Base-by-base conservation (phyloP, 2,888 invertebrate species). In the Encarsia formosa region DNA sequence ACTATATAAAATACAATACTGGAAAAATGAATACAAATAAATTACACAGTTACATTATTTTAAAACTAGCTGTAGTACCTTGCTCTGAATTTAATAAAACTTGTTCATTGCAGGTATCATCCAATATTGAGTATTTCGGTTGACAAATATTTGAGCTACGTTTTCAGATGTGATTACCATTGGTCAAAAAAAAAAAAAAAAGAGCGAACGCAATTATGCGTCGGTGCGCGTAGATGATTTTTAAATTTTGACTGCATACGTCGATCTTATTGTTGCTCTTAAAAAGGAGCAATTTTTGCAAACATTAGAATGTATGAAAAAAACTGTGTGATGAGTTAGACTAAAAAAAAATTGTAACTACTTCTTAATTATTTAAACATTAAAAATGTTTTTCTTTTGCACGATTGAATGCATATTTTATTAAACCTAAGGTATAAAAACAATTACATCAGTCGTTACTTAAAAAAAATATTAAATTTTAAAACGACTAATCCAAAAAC, bases 361-460 rank as follows among this genome's bases (percentile, higher is more conserved):
- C 48, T 56, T 31, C 42, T 56, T 52, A 49, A 52, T 52, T 56
- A 39, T 52, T 56, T 56, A 49, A 56, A 49, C 49, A 53, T 44
- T 50, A 56, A 35, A 50, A 53, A 50, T n/a, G 52, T 44, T 46
- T 35, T 50, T 53, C 53, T 44, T 56, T 56, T 47, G 26, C 41
- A 53, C 47, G 46, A 41, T 39, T 26, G 41, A 32, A 41, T 43
- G 24, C 38, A 37, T 47, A 15, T 56, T 49, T 52, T 42, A 49
- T 52, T 56, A 23, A 16, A 46, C 56, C 45, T 49, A 38, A 35
- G n/a, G 31, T 44, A 22, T 34, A 46, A 50, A 48, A 48, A 49
- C 34, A 24, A 37, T 26, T 6, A 26, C 11, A n/a, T n/a, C n/a
- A n/a, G n/a, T n/a, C n/a, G n/a, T n/a, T n/a, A n/a, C n/a, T n/a